Evolutionary conservation across 2,113 vertebrate genomes (phyloP).

Genomic region (Leiothrix lutea): DNA sequence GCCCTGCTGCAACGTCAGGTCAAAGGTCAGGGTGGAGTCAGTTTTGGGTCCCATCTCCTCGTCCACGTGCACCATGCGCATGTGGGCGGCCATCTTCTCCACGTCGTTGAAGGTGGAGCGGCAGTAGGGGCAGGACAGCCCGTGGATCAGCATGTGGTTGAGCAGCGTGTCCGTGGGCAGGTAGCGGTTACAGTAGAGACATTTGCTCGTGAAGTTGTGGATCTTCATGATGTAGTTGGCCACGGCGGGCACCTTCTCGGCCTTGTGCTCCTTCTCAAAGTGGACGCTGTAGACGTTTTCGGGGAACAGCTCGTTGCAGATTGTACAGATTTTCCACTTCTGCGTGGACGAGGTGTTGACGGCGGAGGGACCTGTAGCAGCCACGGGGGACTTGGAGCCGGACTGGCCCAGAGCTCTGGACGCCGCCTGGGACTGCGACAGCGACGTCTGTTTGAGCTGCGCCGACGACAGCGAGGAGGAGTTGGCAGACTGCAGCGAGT

Average conservation of each 20-base stretch:
- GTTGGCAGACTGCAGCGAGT: conserved; percentile 79
- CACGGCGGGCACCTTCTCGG: conserved; percentile 95
- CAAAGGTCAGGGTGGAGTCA: conserved; percentile 95
- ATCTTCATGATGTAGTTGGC: conserved; percentile 99
- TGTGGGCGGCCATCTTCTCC: conserved; percentile 97
- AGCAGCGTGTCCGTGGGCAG: conserved; percentile 94
- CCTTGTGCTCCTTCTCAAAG: conserved; percentile 98
- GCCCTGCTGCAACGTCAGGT: conserved; percentile 95
- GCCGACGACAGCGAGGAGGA: conserved; percentile 76
- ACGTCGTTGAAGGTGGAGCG: conserved; percentile 97
- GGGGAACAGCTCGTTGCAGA: conserved; percentile 98
- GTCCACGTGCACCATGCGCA: conserved; percentile 90
- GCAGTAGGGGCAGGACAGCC: conserved; percentile 94
- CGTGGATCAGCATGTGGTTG: conserved; percentile 98
- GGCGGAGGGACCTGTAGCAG: conserved; percentile 81
- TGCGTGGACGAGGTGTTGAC: conserved; percentile 92
- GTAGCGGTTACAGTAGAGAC: conserved; percentile 98
- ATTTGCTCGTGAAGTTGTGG: conserved; percentile 99
- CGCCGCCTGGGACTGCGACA: conserved; percentile 75
- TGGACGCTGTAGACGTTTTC: conserved; percentile 97
- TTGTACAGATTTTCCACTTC: conserved; percentile 99
- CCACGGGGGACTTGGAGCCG: conserved; percentile 72
- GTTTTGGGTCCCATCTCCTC: conserved; percentile 92
- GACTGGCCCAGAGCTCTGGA: conserved; percentile 76
- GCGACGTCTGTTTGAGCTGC: conserved; percentile 82